phyloP scores from a whole-genome alignment of 2,888 invertebrate species.

The Eilema sororculum region DNA sequence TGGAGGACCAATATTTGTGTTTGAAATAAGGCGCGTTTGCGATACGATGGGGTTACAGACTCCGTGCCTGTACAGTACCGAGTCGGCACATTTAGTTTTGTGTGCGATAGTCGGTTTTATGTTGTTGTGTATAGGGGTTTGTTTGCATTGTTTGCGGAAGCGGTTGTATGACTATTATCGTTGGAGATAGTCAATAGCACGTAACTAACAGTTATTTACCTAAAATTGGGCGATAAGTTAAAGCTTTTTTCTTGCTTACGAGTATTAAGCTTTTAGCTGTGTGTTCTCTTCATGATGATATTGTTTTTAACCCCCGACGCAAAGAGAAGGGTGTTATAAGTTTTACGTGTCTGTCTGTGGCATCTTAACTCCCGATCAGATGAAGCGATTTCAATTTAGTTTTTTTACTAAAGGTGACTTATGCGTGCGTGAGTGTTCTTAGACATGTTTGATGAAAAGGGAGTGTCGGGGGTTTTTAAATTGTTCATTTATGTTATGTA shows the following conservation, averaged over 20 bases:
- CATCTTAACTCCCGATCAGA: too few relatives aligned
- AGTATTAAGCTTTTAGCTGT: not conserved
- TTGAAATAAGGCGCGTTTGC: slow-evolving; percentile 82
- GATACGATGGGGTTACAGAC: slow-evolving; percentile 76
- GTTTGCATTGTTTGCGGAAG: not conserved
- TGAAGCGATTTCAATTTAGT: too few relatives aligned
- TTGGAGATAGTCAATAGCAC: not conserved
- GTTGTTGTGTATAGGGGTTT: slow-evolving; percentile 28
- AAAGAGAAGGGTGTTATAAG: too few relatives aligned
- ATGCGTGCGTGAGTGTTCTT: too few relatives aligned
- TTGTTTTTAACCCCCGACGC: too few relatives aligned
- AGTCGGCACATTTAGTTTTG: slow-evolving; percentile 56
- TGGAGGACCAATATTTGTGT: slow-evolving; percentile 84
- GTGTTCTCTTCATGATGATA: not conserved
- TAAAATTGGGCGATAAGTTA: not conserved
- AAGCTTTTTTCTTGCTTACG: not conserved
- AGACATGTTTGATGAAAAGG: too few relatives aligned
- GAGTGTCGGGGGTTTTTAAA: too few relatives aligned
- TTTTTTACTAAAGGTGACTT: too few relatives aligned
- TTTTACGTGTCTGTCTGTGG: too few relatives aligned
- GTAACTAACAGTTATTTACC: not conserved
- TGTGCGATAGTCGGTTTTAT: slow-evolving; percentile 40
- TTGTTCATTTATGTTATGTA: too few relatives aligned
- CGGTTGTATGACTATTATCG: not conserved
- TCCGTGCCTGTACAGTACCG: slow-evolving; percentile 61